A percentile compares a stretch with the other conserved stretches of the same genome.
Evolutionary conservation across 2,888 invertebrate genomes (phyloP).

Genomic region (Philereme vetulata): DNA sequence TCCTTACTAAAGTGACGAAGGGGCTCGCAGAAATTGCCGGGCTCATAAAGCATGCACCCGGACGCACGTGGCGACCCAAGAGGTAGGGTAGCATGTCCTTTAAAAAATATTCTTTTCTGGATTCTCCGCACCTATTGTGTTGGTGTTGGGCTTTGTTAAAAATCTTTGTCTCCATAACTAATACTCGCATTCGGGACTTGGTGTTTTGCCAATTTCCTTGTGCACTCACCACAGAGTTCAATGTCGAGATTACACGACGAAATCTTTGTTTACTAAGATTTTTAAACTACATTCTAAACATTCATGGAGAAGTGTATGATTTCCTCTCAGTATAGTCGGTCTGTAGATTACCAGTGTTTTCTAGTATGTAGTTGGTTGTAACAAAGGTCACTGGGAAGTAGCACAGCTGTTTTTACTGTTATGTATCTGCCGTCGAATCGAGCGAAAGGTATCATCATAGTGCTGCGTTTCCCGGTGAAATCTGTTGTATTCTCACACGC

Average conservation of each 20-base stretch:
- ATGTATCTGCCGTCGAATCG: conserved; percentile 71
- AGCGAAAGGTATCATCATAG: conserved; percentile 78
- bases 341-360: conserved; percentile 44
- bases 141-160: conserved; percentile 33
- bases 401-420: conserved; percentile 73
- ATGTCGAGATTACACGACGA: conserved; percentile 52
- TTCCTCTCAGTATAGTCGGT: conserved; percentile 34
- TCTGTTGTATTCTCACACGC: conserved; percentile 73
- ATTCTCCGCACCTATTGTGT: conserved; percentile 30
- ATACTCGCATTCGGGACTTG: conserved; percentile 52
- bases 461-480: conserved; percentile 74
- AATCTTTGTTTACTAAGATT: conserved; percentile 34
- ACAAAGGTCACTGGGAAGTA: conserved; percentile 80
- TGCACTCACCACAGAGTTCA: conserved; percentile 66
- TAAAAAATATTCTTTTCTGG: conserved; percentile 44
- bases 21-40: conserved; percentile 59
- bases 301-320: conserved; percentile 33
- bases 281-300: conserved; percentile 15
- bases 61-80: conserved; percentile 56
- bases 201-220: conserved; percentile 71
- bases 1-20: conserved; percentile 55
- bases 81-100: conserved; percentile 52
- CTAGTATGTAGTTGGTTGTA: conserved; percentile 60
- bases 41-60: conserved; percentile 70
- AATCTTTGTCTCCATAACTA: conserved; percentile 36